Base-by-base conservation (phyloP, 2,113 vertebrate genomes). In the Sinocyclocheilus maitianheensis region DNA sequence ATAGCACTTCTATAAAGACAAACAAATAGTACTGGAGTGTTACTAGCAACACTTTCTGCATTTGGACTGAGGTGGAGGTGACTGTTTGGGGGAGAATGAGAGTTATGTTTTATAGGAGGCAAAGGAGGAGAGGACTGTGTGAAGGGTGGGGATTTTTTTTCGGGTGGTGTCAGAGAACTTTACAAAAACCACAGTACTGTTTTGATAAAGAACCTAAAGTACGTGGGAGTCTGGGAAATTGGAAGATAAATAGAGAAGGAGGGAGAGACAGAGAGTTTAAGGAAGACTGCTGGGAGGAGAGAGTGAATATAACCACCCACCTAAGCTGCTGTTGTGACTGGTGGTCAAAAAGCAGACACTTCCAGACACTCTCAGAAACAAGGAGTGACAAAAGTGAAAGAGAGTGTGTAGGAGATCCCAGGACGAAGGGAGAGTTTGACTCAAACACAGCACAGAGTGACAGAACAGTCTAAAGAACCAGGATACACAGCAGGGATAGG, bases 221-320 rank as follows among this genome's bases (percentile, higher is more conserved):
- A 43, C 65, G 77, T 58, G 74, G 77, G 77, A 85, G 77, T 67
- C 9, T 0, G 60, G 75, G 60, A 72, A 86, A 8, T 46, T 83
- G 71, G 20, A 46, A 72, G 83, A 86, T 22, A 81, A 18, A 77
- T 48, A 86, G 65, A 77, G 81, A 83, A 74, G 20, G 81, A 78
- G 84, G 84, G 74, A 40, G 69, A 90, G 90, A 77, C 80, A 85
- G 89, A 89, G 90, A 88, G 86, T 86, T 89, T 84, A 84, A 89
- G 89, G 83, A 90, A 89, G 88, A 87, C 88, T 81, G 88, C 77
- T 89, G 88, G 90, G 86, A 87, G 90, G 87, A 86, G 87, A 88
- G 89, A 90, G 93, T 87, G 92, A 91, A 92, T 90, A 95, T 94
- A 95, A 94, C 93, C 94, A 94, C 94, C 94, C 94, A 94, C 94